phyloP scores from a whole-genome alignment of 2,797 vertebrate genomes.

The Distichodus sexfasciatus region DNA sequence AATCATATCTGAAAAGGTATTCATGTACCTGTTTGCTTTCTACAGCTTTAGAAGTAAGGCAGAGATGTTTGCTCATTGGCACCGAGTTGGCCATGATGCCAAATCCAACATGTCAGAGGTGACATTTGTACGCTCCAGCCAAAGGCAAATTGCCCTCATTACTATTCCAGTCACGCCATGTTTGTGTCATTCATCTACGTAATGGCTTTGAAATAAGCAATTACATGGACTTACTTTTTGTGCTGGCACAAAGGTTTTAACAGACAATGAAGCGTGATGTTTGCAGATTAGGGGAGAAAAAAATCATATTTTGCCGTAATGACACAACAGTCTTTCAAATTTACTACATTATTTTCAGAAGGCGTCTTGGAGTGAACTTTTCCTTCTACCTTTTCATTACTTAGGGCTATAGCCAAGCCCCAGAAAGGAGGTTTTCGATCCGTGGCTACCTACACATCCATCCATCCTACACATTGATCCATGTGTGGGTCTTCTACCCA shows the following conservation, averaged over 20 bases:
- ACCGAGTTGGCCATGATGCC: neutral
- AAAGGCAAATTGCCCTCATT: conserved; percentile 36
- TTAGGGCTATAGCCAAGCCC: too few species aligned
- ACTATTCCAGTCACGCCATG: conserved; percentile 26
- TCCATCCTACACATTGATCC: too few species aligned
- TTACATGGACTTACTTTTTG: conserved; percentile 33
- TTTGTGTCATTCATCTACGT: conserved; percentile 39
- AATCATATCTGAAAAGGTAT: too few species aligned
- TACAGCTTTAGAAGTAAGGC: neutral
- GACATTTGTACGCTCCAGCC: conserved; percentile 17
- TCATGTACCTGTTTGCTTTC: conserved; percentile 1
- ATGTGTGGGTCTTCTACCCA: too few species aligned
- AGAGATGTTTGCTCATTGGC: neutral
- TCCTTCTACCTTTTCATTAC: too few species aligned
- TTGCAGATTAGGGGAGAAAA: neutral
- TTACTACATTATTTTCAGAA: too few species aligned
- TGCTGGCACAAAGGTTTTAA: conserved; percentile 17
- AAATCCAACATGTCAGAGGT: conserved; percentile 6
- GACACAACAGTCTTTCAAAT: too few species aligned
- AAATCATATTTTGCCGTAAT: too few species aligned
- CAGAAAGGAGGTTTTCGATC: too few species aligned
- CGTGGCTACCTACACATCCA: too few species aligned
- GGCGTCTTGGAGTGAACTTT: too few species aligned
- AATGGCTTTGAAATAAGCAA: conserved; percentile 44
- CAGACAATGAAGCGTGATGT: neutral